Base-by-base conservation (phyloP, 2,113 vertebrate species). In the Laticauda laticaudata region DNA sequence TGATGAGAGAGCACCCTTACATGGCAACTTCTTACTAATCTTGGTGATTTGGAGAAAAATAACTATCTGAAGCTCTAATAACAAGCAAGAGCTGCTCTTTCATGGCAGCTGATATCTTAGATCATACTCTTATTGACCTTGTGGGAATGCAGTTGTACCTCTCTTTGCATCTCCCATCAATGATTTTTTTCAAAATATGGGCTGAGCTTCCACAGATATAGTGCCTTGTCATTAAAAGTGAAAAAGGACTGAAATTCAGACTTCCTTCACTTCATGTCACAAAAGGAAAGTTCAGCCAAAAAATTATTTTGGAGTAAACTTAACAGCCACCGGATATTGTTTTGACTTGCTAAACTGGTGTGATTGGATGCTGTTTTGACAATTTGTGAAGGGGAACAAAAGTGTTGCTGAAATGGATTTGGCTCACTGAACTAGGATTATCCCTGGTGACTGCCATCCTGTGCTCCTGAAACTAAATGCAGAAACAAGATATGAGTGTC, bases 241-340 rank as follows among this genome's bases (percentile, higher is more conserved):
- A 20, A 92, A 54, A 75, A 92, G 34, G 20, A 75, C 4, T 48
- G 51, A 89, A 23, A 10, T 69, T 89, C n/a, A 69, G 24, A 7
- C 10, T 5, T 11, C 10, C 34, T 51, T 24, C 56, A 5, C 14
- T 93, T 53, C 56, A 81, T 43, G 5, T 18, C 55, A 10, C 20
- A 43, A 12, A 51, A n/a, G 26, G 26, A 23, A 54, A 34, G 87
- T 57, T 56, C 0, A 0, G n/a, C 54, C 26, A 24, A 92, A 34
- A 95, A 96, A 95, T 94, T 7, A 90, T 93, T 94, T 89, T 93
- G 29, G 10, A 94, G 85, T 90, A 95, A 94, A 95, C 81, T 20
- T 3, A 94, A 89, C 81, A 94, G 61, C 53, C 69, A 86, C 69
- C 92, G 89, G 39, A 53, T 93, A 94, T 43, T 93, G 69, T 91